Base-by-base conservation (phyloP, 2,888 invertebrate genomes). In the Parnassius apollo region DNA sequence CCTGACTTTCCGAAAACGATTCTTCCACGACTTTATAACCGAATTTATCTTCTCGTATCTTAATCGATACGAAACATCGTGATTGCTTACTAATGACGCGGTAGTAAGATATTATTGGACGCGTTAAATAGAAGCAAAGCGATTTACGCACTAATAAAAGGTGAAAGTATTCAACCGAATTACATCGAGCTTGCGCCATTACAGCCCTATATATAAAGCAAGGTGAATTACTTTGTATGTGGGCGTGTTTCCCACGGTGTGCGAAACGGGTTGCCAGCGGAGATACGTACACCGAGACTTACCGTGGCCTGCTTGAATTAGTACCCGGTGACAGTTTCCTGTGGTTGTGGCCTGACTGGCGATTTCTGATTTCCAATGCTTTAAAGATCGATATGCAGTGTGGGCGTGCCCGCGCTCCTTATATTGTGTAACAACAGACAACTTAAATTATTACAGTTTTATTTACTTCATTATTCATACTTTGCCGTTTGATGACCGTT, bases 271-370 rank as follows among this genome's bases (percentile, higher is more conserved):
- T 90, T 85, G 77, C 77, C 70, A 68, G 75, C 72, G 70, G 77
- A 83, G 89, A 86, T 89, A 89, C 35, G 35, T 35, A 35, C 88
- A 85, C 86, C 86, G 85, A 85, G 86, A 83, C 84, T 84, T 80
- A 84, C 83, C 80, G 82, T 83, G 82, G 84, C 80, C 81, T 76
- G 67, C 76, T 78, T 88, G 83, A 89, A 88, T 90, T 88, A 87
- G 85, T 86, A 78, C 81, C 80, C 80, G 77, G 84, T 80, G 88
- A 90, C 90, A 86, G 86, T 81, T 89, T 89, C 90, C 90, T 88
- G 90, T 79, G 82, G 77, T 89, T 88, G 89, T 79, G 82, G 77
- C 79, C 78, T 75, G 75, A 71, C 71, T 72, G 57, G 65, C 78
- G 75, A 76, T 77, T 75, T 78, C 75, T 74, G 74, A 71, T 76